A percentile compares a stretch with the other conserved stretches of the same genome.
Conservation (phyloP, 2,113 vertebrate species). For the Oreochromis niloticus region DNA sequence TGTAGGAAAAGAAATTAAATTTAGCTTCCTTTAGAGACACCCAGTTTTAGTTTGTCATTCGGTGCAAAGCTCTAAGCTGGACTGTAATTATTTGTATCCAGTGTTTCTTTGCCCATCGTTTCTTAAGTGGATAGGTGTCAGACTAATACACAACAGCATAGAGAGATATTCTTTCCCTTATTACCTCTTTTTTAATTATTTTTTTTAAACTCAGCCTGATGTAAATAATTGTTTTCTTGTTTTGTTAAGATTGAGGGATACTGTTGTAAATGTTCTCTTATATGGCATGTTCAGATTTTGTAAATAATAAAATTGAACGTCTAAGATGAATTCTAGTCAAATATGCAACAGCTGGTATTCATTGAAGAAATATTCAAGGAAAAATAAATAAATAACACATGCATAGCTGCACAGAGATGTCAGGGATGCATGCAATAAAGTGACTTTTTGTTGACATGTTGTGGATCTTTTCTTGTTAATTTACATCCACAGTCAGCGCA, state of each 20-base stretch:
- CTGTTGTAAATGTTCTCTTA: not conserved
- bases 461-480: not conserved
- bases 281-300: not conserved
- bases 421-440: not conserved
- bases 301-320: not conserved
- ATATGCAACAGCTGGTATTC: not conserved
- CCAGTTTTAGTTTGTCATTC: not conserved
- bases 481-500: not conserved
- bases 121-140: rapidly evolving
- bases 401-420: not conserved
- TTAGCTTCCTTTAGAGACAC: not conserved
- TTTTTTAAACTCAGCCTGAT: not conserved
- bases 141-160: not conserved
- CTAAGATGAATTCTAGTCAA: not conserved
- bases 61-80: not conserved
- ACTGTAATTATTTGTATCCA: not conserved
- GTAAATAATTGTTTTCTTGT: not conserved
- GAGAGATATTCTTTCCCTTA: not conserved
- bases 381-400: not conserved
- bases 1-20: constrained; percentile 31
- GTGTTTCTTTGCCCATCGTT: not conserved
- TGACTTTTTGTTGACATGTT: not conserved
- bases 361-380: not conserved
- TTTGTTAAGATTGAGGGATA: not conserved
- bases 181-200: rapidly evolving